Evolutionary conservation across 2,888 invertebrate genomes (phyloP).

Genomic region (Gnatocerus cornutus): DNA sequence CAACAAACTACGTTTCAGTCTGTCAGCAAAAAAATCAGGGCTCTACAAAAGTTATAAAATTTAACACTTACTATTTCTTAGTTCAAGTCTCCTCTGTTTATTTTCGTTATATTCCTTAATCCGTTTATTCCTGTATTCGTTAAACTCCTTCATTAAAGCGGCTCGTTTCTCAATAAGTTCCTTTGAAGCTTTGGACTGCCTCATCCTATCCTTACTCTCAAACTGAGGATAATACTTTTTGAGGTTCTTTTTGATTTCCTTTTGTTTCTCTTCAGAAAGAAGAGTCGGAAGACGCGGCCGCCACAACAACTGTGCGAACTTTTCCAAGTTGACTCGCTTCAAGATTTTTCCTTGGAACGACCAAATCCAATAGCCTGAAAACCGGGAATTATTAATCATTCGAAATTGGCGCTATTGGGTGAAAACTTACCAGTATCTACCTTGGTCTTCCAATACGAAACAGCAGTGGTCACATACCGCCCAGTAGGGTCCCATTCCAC

Average conservation of each 20-base stretch:
- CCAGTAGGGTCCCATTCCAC: conserved; percentile 99
- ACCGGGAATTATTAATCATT: conserved; percentile 7
- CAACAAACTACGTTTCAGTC: conserved; percentile 43
- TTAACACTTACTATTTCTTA: conserved; percentile 87
- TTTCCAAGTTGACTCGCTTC: conserved; percentile 89
- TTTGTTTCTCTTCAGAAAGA: conserved; percentile 87
- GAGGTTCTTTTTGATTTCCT: conserved; percentile 97
- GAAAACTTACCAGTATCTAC: conserved; percentile 77
- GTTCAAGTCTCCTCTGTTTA: conserved; percentile 86
- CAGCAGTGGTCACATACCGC: conserved; percentile 95
- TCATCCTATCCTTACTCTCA: conserved; percentile 96
- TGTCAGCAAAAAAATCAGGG: conserved; percentile 58
- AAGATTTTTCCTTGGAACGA: conserved; percentile 92
- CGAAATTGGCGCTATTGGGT: no score
- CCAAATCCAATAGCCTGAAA: conserved; percentile 95
- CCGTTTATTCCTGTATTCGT: conserved; percentile 85
- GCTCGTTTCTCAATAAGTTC: conserved; percentile 95
- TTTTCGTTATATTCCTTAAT: conserved; percentile 83
- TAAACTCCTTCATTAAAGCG: conserved; percentile 89
- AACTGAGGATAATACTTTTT: conserved; percentile 98
- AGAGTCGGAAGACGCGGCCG: conserved; percentile 93
- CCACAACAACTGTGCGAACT: conserved; percentile 97
- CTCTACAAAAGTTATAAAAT: neutral
- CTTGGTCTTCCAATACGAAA: conserved; percentile 96
- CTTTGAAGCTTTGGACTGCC: conserved; percentile 94